Evolutionary conservation across 2,797 vertebrate species (phyloP).

Genomic region (Anniella stebbinsi): DNA sequence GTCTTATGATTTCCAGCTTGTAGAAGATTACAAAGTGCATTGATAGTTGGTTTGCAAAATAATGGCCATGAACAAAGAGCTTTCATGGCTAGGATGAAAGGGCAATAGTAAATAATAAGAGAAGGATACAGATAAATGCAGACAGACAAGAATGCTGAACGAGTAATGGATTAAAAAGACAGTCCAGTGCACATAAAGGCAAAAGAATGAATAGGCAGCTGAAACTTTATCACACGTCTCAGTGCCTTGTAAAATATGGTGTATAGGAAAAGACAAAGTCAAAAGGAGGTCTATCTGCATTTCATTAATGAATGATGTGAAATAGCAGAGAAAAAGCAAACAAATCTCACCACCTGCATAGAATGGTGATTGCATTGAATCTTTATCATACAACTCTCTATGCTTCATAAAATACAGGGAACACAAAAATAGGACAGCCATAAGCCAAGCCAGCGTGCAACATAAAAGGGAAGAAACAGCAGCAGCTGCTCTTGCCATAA

Average conservation of each 20-base stretch:
- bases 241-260: constrained; percentile 27
- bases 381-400: constrained; percentile 34
- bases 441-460: background rate
- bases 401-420: constrained; percentile 41
- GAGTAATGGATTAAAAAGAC: constrained; percentile 40
- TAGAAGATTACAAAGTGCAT: constrained; percentile 37
- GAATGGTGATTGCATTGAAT: constrained; percentile 35
- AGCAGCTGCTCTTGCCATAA: background rate
- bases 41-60: constrained; percentile 51
- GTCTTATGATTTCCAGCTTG: constrained; percentile 30
- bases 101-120: constrained; percentile 45
- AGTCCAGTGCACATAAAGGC: constrained; percentile 32
- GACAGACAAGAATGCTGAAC: constrained; percentile 14
- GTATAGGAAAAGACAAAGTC: constrained; percentile 8
- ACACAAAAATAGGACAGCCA: constrained; percentile 27
- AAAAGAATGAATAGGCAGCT: constrained; percentile 31
- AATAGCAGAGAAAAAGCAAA: constrained; percentile 47
- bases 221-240: constrained; percentile 26
- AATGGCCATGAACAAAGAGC: constrained; percentile 28
- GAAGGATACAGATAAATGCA: constrained; percentile 40
- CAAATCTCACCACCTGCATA: constrained; percentile 25
- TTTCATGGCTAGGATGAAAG: constrained; percentile 30
- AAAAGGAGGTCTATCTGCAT: constrained; percentile 39
- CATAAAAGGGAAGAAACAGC: constrained; percentile 37
- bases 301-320: constrained; percentile 40